These are phyloP conservation scores for Gryllus bimaculatus DNA, from an alignment of 1,140 invertebrate genomes.

Conservation along the genomic window DNA sequence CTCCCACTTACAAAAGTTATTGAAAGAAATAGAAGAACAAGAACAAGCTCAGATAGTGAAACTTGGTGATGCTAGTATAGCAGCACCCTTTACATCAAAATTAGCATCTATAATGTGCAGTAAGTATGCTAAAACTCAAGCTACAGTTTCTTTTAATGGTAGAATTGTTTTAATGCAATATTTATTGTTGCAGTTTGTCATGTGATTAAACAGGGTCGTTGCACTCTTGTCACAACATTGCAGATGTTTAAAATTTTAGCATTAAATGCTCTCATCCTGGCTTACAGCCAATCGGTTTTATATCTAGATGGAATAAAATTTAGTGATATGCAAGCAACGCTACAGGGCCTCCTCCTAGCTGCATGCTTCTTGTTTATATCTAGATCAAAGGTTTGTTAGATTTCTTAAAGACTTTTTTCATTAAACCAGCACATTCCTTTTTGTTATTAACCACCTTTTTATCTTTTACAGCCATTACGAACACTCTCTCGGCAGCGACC, in stretches of 20 bases:
- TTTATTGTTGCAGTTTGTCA: slow-evolving; percentile 71
- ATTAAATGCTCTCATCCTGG: slow-evolving; percentile 93
- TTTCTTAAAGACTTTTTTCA: not conserved
- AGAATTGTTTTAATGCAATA: not conserved
- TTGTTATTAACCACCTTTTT: slow-evolving; percentile 18
- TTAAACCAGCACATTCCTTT: not conserved
- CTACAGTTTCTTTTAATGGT: not conserved
- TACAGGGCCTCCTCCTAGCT: slow-evolving; percentile 88
- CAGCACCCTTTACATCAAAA: slow-evolving; percentile 97
- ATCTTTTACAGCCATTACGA: slow-evolving; percentile 73
- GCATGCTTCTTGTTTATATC: slow-evolving; percentile 98
- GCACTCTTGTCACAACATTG: slow-evolving; percentile 95
- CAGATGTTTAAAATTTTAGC: slow-evolving; percentile 99
- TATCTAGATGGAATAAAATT: slow-evolving; percentile 98
- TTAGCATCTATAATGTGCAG: slow-evolving; percentile 93
- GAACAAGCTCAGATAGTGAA: slow-evolving; percentile 83
- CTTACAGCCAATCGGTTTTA: slow-evolving; percentile 96
- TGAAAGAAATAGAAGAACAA: slow-evolving; percentile 88
- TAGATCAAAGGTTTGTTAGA: slow-evolving; percentile 74
- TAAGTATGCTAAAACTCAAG: slow-evolving; percentile 40
- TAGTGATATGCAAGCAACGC: slow-evolving; percentile 92
- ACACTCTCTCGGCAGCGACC: slow-evolving; percentile 87
- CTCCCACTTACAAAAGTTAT: slow-evolving; percentile 58
- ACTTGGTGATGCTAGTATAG: slow-evolving; percentile 96
- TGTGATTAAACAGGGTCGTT: slow-evolving; percentile 97